Evolutionary conservation across 2,888 invertebrate genomes (phyloP), one percentile per base, ranked within the genome.

Genomic region (Vannuccia rotundouncinata): DNA sequence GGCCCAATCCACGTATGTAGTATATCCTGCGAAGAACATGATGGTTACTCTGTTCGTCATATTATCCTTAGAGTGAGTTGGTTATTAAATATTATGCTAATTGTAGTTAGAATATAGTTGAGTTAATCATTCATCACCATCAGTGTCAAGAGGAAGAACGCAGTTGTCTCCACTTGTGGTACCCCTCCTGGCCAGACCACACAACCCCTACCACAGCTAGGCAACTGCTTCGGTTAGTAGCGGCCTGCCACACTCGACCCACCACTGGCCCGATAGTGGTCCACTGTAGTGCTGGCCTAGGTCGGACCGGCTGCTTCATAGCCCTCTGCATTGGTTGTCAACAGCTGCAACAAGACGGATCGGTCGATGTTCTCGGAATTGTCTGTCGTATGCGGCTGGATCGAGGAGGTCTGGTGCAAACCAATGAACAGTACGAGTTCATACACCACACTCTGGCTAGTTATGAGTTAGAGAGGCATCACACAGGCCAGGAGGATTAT

Each of bases 181-280:
- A 93, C 87, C 93, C 94, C 81, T 93, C 94, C 82, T 95, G 95
- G 95, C 95, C 95, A 0, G 95, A 95, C 87, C 95, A 95, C 88
- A 66, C 66, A 27, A 66, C 66, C 10, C 93, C 93, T 83, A 94
- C 94, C 83, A 92, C 94, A 77, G 74, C 29, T 22, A 28, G 31
- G 13, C 73, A 74, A 27, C 79, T 79, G 1, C 28, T 79, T 29
- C 31, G 31, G 1, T n/a, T 74, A 27, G 25, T 78, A 22, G 78
- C 59, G 22, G 59, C 78, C 17, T 92, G 85, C 95, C 92, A 29
- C 95, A 88, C 31, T 94, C 91, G 84, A 0, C 10, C 22, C 10
- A 5, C 66, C 66, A 17, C 45, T 10, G 66, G 66, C 5, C 88
- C 89, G 22, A 85, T 88, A 28, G 82, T 88, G 74, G 88, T 89